A percentile compares a stretch with the other conserved stretches of the same genome.
These are phyloP conservation scores for Cichladusa arquata DNA, from an alignment of 2,113 vertebrate species.

Conservation along the genomic window DNA sequence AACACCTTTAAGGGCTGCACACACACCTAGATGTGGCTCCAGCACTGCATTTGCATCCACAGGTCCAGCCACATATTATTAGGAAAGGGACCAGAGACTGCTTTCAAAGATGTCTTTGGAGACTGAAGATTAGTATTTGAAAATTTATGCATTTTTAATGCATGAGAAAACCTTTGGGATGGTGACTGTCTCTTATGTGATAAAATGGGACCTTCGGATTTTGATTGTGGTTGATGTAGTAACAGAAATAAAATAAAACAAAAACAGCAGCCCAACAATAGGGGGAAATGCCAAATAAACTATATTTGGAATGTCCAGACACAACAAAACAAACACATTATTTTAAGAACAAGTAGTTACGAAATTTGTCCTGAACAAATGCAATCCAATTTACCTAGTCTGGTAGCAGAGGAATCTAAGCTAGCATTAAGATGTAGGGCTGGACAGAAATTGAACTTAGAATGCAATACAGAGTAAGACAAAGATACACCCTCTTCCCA, in stretches of 20 bases:
- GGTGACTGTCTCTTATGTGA: background rate
- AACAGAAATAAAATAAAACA: background rate
- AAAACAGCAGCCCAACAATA: background rate
- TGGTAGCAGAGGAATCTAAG: background rate
- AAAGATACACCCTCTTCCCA: background rate
- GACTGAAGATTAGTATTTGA: background rate
- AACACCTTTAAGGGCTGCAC: background rate
- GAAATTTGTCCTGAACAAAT: slow-evolving; percentile 1
- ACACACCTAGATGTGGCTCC: background rate
- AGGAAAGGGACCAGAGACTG: background rate
- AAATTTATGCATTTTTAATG: background rate
- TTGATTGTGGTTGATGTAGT: background rate
- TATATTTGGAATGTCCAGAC: background rate
- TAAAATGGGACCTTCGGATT: background rate
- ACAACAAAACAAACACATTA: background rate
- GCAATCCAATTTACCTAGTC: background rate
- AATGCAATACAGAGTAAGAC: background rate
- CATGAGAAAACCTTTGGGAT: background rate
- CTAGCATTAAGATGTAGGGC: background rate
- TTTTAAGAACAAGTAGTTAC: background rate
- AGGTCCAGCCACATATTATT: rapidly evolving
- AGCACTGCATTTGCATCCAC: background rate
- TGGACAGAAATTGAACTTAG: background rate
- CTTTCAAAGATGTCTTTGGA: background rate
- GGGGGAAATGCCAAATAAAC: background rate